A percentile compares a stretch with the other conserved stretches of the same genome.
These are phyloP conservation scores for Electrona antarctica DNA, from an alignment of 2,113 vertebrate genomes.

Conservation along the genomic window DNA sequence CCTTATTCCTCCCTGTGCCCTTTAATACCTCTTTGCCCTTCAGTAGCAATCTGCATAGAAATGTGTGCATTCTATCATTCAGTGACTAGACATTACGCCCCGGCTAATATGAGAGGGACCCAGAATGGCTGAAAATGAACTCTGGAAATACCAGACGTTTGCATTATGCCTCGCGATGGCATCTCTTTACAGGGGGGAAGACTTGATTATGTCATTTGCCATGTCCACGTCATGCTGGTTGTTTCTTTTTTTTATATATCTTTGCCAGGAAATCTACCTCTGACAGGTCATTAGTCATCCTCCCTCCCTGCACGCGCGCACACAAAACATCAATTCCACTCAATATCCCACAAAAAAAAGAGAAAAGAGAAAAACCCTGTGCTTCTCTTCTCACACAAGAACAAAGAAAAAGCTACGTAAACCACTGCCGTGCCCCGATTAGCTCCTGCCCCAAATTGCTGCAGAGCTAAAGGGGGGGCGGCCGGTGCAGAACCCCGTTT, in stretches of 20 bases:
- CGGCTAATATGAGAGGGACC: conserved; percentile 71
- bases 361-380: conserved; percentile 35
- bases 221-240: conserved; percentile 78
- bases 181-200: conserved; percentile 64
- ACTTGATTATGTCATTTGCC: conserved; percentile 78
- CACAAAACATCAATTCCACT: conserved; percentile 78
- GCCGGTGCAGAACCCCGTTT: conserved; percentile 63
- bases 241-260: conserved; percentile 62
- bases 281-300: conserved; percentile 78
- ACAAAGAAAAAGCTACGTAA: conserved; percentile 75
- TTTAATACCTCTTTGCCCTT: conserved; percentile 76
- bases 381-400: conserved; percentile 66
- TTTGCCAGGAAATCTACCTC: conserved; percentile 78
- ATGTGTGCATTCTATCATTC: conserved; percentile 75
- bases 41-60: conserved; percentile 77
- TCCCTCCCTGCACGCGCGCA: conserved; percentile 58
- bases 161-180: conserved; percentile 71
- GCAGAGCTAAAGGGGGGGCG: conserved; percentile 62
- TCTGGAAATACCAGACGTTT: conserved; percentile 73
- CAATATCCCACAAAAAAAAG: conserved; percentile 62
- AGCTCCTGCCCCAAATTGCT: conserved; percentile 65
- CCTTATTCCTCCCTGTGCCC: conserved; percentile 61
- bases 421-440: conserved; percentile 71
- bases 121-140: conserved; percentile 69
- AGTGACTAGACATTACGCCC: conserved; percentile 74